Base-by-base conservation (phyloP, 2,888 invertebrate genomes). In the Orthonevra nobilis region DNA sequence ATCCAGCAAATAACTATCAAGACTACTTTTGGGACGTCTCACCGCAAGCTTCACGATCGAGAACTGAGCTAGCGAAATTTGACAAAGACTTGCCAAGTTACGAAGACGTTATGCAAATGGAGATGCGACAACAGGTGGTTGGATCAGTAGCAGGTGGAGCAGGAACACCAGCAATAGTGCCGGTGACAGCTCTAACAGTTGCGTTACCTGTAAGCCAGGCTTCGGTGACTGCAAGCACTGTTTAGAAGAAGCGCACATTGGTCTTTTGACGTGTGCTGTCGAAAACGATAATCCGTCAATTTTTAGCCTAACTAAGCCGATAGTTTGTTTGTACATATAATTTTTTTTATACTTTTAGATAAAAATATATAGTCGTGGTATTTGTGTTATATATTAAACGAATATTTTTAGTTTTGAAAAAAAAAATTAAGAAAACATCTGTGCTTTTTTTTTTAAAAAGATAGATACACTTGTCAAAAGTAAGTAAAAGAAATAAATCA, bases 81-180 rank as follows among this genome's bases (percentile, higher is more conserved):
- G 87, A 87, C 12, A 87, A 86, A 58, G 88, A 87, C 10, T 82
- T 87, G 74, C 87, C 87, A 30, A 84, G 84, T 63, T 87, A 87
- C 44, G 87, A 87, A 23, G 87, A 88, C 42, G 88, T 86, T n/a
- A 86, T 87, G 82, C 85, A 85, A 14, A 85, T 88, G 84, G 85
- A 85, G 12, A 52, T 64, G 26, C 19, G 14, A 32, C 54, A 28
- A 5, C 48, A 42, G 19, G 54, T 34, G 26, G 82, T 83, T 42
- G 54, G 84, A 2, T 81, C 83, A 26, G 38, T 81, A 6, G 75
- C 82, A 2, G 82, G 83, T 1, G 75, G 19, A n/a, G 10, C 15
- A 30, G 7, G 20, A 6, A 42, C 32, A 12, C 15, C 20, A 14
- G 2, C 58, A 34, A 15, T 15, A 9, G 7, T 17, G 15, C 2